Percentiles rank a stretch among this genome's conserved stretches.
These are phyloP conservation scores for Holothuria glaberrima DNA, from an alignment of 35 echinoderm and acorn worm genomes.

Conservation along the genomic window DNA sequence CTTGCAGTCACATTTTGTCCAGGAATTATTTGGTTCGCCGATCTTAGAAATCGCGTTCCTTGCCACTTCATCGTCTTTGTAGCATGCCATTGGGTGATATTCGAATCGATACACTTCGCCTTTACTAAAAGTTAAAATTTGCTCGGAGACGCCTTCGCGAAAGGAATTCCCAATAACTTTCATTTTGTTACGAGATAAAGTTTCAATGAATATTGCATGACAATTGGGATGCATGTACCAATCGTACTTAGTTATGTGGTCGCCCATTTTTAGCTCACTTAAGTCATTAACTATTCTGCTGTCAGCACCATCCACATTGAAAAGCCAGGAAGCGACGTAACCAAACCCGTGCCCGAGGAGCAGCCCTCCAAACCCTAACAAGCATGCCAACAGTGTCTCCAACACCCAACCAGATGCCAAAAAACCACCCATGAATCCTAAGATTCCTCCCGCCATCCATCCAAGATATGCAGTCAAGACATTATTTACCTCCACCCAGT, in stretches of 20 bases:
- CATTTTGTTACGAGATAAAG: neutral
- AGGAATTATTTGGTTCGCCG: neutral
- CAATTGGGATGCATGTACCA: slow-evolving; percentile 27
- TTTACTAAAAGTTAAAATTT: neutral
- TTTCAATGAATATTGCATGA: slow-evolving; percentile 7
- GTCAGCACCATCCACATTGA: neutral
- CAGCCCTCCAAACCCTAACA: slow-evolving; percentile 42
- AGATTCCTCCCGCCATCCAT: neutral
- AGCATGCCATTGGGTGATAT: neutral
- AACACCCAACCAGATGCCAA: neutral
- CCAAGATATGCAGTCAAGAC: neutral
- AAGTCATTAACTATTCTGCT: neutral
- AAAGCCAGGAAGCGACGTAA: slow-evolving; percentile 10
- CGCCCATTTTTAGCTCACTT: slow-evolving; percentile 9
- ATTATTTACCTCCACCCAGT: neutral
- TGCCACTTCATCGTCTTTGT: neutral
- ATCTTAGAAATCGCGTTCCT: slow-evolving; percentile 1
- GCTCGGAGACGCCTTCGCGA: neutral
- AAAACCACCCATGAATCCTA: neutral
- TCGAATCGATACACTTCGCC: neutral
- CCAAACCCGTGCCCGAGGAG: slow-evolving; percentile 11
- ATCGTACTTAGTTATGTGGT: slow-evolving; percentile 38
- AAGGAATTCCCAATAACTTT: neutral
- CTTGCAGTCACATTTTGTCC: slow-evolving; percentile 13
- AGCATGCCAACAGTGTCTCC: slow-evolving; percentile 24